Evolutionary conservation across 2,888 invertebrate genomes (phyloP).

Genomic region (Invenusta paracnida): DNA sequence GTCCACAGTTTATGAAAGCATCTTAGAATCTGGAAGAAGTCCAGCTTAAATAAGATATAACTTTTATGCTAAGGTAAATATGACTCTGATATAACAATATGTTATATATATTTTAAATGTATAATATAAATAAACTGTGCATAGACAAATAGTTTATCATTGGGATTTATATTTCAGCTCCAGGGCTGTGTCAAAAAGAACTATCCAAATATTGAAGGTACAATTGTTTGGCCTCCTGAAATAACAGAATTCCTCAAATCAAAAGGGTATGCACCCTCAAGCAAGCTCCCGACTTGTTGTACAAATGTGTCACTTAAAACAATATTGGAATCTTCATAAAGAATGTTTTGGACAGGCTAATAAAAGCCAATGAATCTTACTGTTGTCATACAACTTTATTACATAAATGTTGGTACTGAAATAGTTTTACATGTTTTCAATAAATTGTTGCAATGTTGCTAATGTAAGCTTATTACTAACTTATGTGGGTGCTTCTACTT

Average conservation of each 20-base stretch:
- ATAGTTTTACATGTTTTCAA: neutral
- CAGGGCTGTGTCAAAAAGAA: neutral
- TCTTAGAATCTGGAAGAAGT: neutral
- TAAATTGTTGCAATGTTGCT: neutral
- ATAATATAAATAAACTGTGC: neutral
- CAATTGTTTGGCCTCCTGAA: neutral
- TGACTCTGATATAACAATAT: neutral
- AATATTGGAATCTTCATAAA: neutral
- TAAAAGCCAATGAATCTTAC: neutral
- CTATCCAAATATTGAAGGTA: neutral
- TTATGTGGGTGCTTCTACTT: neutral
- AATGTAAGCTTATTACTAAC: neutral
- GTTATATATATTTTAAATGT: no score
- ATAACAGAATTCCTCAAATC: neutral
- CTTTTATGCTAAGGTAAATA: neutral
- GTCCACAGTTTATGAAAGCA: neutral
- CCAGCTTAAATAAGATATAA: neutral
- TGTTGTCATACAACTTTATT: neutral
- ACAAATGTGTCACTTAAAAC: neutral
- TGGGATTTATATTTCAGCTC: neutral
- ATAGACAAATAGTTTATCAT: no score
- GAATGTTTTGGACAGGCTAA: neutral
- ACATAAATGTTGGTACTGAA: neutral
- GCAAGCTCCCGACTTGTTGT: neutral
- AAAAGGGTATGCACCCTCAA: neutral